A percentile compares a stretch with the other conserved stretches of the same genome.
phyloP scores from a whole-genome alignment of 2,888 invertebrate genomes.

The Drosophila nr. perissopoda region DNA sequence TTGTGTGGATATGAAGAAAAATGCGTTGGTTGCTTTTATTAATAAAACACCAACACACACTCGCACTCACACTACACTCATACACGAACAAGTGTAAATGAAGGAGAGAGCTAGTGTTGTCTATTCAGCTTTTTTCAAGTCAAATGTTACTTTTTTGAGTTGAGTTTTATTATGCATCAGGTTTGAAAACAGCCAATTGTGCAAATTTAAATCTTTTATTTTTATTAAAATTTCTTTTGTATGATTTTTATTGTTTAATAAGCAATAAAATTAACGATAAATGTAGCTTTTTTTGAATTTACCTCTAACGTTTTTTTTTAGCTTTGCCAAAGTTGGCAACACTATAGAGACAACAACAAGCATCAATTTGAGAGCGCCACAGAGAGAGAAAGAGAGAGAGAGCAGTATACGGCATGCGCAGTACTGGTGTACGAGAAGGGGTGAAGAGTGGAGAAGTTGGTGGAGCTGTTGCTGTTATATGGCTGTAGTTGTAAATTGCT shows the following conservation, averaged over 20 bases:
- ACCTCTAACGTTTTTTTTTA: neutral
- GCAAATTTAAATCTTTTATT: neutral
- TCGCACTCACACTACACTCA: slow-evolving; percentile 13
- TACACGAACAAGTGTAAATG: slow-evolving; percentile 60
- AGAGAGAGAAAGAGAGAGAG: neutral
- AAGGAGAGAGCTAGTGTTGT: slow-evolving; percentile 28
- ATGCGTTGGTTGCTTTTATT: slow-evolving; percentile 78
- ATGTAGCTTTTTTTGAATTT: neutral
- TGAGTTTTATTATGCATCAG: neutral
- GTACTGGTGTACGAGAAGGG: slow-evolving; percentile 1
- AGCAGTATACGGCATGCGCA: slow-evolving; percentile 52
- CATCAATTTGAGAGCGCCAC: slow-evolving; percentile 46
- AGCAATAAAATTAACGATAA: neutral
- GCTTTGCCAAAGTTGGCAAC: neutral
- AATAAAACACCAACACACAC: slow-evolving; percentile 64
- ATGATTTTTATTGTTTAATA: neutral
- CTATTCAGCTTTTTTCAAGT: slow-evolving; percentile 6
- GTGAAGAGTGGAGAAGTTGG: slow-evolving; percentile 20
- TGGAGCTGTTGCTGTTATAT: slow-evolving; percentile 50
- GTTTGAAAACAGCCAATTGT: neutral
- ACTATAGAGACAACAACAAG: slow-evolving; percentile 9
- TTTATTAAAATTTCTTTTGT: neutral
- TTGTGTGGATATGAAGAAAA: slow-evolving; percentile 52
- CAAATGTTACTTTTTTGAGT: neutral
- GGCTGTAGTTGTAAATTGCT: slow-evolving; percentile 40